These are phyloP conservation scores for Pangasius djambal DNA, from an alignment of 2,797 vertebrate genomes.

Conservation along the genomic window DNA sequence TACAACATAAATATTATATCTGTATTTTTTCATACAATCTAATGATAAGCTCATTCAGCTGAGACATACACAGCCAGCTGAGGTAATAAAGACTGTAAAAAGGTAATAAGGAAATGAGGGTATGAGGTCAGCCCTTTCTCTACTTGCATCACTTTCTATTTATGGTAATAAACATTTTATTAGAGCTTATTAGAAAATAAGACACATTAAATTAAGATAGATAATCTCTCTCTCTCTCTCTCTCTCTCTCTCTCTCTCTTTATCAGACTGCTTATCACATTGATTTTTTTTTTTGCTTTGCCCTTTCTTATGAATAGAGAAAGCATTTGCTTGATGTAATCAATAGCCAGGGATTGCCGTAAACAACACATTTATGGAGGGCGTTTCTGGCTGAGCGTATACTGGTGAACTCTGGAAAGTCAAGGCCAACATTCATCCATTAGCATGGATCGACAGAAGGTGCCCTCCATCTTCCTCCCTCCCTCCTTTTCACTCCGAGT, in stretches of 20 bases:
- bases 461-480: constrained; percentile 13
- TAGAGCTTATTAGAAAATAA: constrained; percentile 8
- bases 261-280: neutral
- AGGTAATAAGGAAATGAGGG: constrained; percentile 14
- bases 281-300: constrained; percentile 25
- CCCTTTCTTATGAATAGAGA: constrained; percentile 8
- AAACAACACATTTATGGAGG: constrained; percentile 52
- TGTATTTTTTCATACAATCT: neutral
- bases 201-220: neutral
- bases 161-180: constrained; percentile 17
- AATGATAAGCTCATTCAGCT: neutral
- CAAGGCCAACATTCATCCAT: constrained; percentile 43
- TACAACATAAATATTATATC: neutral
- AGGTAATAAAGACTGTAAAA: constrained; percentile 2
- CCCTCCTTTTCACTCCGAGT: constrained; percentile 12
- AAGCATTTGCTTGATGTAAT: constrained; percentile 47
- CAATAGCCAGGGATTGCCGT: constrained; percentile 54
- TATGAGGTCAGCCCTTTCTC: neutral
- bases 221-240: neutral
- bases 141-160: constrained; percentile 4
- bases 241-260: neutral
- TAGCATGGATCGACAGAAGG: constrained; percentile 48
- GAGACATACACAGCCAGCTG: neutral
- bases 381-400: constrained; percentile 47
- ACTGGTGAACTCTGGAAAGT: constrained; percentile 41